Base-by-base conservation (phyloP, 2,888 invertebrate species). In the Sisyra nigra region DNA sequence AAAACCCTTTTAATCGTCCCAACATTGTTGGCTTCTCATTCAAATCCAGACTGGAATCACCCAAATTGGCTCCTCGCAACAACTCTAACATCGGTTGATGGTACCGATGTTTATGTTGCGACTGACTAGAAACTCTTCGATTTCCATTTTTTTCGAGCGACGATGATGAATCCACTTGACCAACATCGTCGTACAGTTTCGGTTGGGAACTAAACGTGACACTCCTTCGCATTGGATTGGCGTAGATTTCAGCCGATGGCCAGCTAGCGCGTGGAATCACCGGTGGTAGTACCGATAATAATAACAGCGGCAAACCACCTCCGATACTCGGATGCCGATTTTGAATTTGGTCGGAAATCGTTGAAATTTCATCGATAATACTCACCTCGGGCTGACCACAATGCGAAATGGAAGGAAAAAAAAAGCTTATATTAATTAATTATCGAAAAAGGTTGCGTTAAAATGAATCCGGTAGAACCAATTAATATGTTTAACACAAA, bases 211-310 rank as follows among this genome's bases (percentile, higher is more conserved):
- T 74, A 53, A 77, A 77, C 44, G 72, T 74, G 45, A 76, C 72
- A 2, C 75, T 75, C 49, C 72, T 69, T 13, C 74, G 57, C 65
- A 66, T 66, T 0, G 72, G 69, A n/a, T 34, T 33, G 41, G 71
- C 66, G 58, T 67, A 71, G 36, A 71, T 72, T 52, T 80, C 77
- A 1, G 80, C 75, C 9, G 80, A 80, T 0, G 82, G 82, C 82
- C 81, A 82, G 57, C 79, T 79, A 5, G 81, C 81, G 34, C 81
- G 67, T 0, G 81, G 81, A 42, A 81, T 81, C 41, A 81, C 80
- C 2, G 81, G 80, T 0, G 81, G 81, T 1, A 81, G 63, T 6
- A 81, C 80, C 13, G 80, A 80, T 2, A 82, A 69, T 24, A 81
- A 61, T 7, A 81, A 65, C 61, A 80, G 69, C 0, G 81, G 81